A percentile compares a stretch with the other conserved stretches of the same genome.
Evolutionary conservation across 1,140 invertebrate species (phyloP).

Genomic region (Tyrophagus putrescentiae): DNA sequence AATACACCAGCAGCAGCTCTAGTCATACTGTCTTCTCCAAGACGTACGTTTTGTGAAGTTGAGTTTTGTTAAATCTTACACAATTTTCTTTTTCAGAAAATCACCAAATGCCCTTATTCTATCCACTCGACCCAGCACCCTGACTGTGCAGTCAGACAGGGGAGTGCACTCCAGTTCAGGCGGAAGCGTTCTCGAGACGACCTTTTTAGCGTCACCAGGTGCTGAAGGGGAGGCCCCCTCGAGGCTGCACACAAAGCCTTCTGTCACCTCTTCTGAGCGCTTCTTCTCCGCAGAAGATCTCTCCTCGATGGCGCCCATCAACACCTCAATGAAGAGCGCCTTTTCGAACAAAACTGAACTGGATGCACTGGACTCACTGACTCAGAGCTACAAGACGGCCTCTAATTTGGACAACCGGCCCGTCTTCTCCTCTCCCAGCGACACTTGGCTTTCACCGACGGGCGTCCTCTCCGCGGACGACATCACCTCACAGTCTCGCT

Average conservation of each 20-base stretch:
- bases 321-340: too few species aligned
- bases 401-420: neutral
- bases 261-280: slow-evolving; percentile 50
- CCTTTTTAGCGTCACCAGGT: neutral
- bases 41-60: neutral
- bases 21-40: neutral
- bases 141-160: too few species aligned
- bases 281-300: slow-evolving; percentile 83
- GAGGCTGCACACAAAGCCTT: neutral
- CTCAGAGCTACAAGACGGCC: neutral
- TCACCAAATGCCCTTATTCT: neutral
- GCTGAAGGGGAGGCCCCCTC: neutral
- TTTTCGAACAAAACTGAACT: too few species aligned
- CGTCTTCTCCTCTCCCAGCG: neutral
- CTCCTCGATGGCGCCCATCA: slow-evolving; percentile 30
- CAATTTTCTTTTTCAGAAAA: neutral
- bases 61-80: neutral
- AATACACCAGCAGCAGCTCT: neutral
- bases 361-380: neutral
- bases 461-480: neutral
- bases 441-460: neutral
- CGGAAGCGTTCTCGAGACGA: neutral
- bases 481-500: neutral
- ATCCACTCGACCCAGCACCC: too few species aligned
- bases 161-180: too few species aligned